phyloP scores from a whole-genome alignment of 2,888 invertebrate genomes.

The Heteromyza rotundicornis region DNA sequence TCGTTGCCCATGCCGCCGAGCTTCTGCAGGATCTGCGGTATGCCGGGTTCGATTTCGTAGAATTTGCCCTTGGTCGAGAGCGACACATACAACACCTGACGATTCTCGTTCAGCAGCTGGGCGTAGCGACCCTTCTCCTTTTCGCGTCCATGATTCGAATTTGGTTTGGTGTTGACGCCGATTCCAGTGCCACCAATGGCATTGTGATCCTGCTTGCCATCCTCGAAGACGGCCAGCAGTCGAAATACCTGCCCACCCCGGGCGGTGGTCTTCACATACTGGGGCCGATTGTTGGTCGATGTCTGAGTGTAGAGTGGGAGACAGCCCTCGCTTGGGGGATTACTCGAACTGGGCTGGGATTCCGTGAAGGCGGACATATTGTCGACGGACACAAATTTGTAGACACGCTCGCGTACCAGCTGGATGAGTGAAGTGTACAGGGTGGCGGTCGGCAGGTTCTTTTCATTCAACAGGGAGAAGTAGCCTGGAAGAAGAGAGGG shows the following conservation, averaged over 20 bases:
- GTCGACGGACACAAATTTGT: slow-evolving; percentile 62
- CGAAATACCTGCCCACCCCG: slow-evolving; percentile 76
- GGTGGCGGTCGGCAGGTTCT: slow-evolving; percentile 71
- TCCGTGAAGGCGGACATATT: slow-evolving; percentile 62
- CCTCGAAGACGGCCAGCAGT: slow-evolving; percentile 77
- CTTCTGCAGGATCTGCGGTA: slow-evolving; percentile 60
- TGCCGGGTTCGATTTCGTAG: slow-evolving; percentile 71
- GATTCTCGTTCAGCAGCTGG: slow-evolving; percentile 75
- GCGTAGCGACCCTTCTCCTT: slow-evolving; percentile 70
- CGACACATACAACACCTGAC: slow-evolving; percentile 76
- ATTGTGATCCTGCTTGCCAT: slow-evolving; percentile 65
- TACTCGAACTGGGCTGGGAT: slow-evolving; percentile 51
- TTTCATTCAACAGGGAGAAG: slow-evolving; percentile 73
- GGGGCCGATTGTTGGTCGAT: slow-evolving; percentile 52
- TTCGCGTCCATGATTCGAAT: slow-evolving; percentile 51
- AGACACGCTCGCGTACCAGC: slow-evolving; percentile 72
- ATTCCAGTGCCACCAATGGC: slow-evolving; percentile 21
- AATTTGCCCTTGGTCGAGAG: slow-evolving; percentile 78
- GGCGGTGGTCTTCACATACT: slow-evolving; percentile 75
- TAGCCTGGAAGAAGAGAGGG: slow-evolving; percentile 65
- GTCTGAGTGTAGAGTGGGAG: slow-evolving; percentile 38
- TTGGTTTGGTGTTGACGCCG: slow-evolving; percentile 29
- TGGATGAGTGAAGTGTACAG: slow-evolving; percentile 71
- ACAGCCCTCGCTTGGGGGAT: slow-evolving; percentile 48
- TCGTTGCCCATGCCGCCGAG: slow-evolving; percentile 41